Evolutionary conservation across 2,888 invertebrate species (phyloP).

Genomic region (Drosophila limbata): DNA sequence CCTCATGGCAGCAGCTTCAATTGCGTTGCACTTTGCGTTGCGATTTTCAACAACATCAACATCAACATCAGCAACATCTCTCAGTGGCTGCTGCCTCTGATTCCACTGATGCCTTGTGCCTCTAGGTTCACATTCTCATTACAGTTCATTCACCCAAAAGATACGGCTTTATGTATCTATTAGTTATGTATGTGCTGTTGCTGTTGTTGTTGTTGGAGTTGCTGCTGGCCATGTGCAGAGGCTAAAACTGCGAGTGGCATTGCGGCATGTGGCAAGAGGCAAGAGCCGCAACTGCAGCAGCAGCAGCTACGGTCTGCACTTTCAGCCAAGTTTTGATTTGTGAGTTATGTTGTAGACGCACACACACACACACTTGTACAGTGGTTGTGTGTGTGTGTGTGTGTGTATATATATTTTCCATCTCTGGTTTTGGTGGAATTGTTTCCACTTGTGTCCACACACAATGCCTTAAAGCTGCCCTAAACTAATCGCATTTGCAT

Average conservation of each 20-base stretch:
- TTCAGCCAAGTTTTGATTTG: slow-evolving; percentile 77
- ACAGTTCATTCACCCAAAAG: slow-evolving; percentile 82
- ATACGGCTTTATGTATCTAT: slow-evolving; percentile 81
- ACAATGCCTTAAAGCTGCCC: slow-evolving; percentile 17
- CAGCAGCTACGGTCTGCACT: slow-evolving; percentile 45
- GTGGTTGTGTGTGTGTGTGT: slow-evolving; percentile 5
- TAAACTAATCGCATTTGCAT: slow-evolving; percentile 45
- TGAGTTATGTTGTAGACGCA: slow-evolving; percentile 64
- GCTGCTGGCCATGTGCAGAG: slow-evolving; percentile 55
- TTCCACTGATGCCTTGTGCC: slow-evolving; percentile 43
- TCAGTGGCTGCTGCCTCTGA: slow-evolving; percentile 32
- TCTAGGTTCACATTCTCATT: slow-evolving; percentile 83
- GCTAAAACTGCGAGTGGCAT: slow-evolving; percentile 45
- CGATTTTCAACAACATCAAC: slow-evolving; percentile 74
- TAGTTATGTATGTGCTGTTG: slow-evolving; percentile 75
- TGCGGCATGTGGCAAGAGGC: slow-evolving; percentile 20
- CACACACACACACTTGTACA: slow-evolving; percentile 13
- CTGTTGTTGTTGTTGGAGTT: slow-evolving; percentile 29
- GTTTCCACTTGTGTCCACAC: slow-evolving; percentile 27
- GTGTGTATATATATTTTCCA: slow-evolving; percentile 22
- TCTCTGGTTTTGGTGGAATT: slow-evolving; percentile 18
- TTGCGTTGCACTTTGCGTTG: slow-evolving; percentile 75
- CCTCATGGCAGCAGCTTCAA: slow-evolving; percentile 58
- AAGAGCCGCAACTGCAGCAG: slow-evolving; percentile 27
- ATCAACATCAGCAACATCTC: slow-evolving; percentile 26